These are phyloP conservation scores for Holcopasites calliopsidis DNA, from an alignment of 1,140 invertebrate genomes.

Conservation along the genomic window DNA sequence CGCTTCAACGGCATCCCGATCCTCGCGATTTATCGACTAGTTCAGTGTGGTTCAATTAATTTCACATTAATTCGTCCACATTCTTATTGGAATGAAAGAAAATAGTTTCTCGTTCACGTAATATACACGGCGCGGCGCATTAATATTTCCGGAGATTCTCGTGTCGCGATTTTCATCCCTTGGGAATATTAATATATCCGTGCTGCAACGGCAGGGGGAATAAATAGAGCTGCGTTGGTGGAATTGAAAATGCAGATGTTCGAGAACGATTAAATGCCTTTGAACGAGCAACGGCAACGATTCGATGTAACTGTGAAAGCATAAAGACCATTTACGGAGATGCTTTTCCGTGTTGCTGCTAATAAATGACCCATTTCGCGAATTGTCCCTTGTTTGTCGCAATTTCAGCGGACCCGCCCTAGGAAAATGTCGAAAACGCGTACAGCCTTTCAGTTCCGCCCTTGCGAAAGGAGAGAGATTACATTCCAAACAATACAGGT, in stretches of 20 bases:
- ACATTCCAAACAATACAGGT: too few relatives aligned
- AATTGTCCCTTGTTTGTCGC: background rate
- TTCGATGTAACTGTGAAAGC: background rate
- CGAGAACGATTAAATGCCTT: background rate
- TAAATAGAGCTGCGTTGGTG: background rate
- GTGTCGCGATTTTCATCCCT: background rate
- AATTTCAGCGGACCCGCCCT: too few relatives aligned
- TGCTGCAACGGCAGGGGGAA: too few relatives aligned
- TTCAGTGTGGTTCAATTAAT: too few relatives aligned
- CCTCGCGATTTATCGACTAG: too few relatives aligned
- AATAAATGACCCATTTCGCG: background rate
- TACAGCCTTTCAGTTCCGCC: too few relatives aligned
- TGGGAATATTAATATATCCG: conserved; percentile 1
- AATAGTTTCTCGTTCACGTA: background rate
- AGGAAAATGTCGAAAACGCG: background rate
- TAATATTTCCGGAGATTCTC: conserved; percentile 19
- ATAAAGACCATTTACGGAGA: background rate
- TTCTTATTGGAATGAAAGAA: conserved; percentile 17
- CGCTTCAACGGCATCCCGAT: background rate
- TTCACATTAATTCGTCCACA: too few relatives aligned
- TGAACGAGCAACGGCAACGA: background rate
- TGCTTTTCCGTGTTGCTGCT: background rate
- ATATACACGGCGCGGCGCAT: background rate
- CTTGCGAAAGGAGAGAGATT: background rate
- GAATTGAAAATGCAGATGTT: conserved; percentile 5